Evolutionary conservation across 2,797 vertebrate species (phyloP), one percentile per base, ranked within the genome.

Genomic region (Typhlichthys subterraneus): DNA sequence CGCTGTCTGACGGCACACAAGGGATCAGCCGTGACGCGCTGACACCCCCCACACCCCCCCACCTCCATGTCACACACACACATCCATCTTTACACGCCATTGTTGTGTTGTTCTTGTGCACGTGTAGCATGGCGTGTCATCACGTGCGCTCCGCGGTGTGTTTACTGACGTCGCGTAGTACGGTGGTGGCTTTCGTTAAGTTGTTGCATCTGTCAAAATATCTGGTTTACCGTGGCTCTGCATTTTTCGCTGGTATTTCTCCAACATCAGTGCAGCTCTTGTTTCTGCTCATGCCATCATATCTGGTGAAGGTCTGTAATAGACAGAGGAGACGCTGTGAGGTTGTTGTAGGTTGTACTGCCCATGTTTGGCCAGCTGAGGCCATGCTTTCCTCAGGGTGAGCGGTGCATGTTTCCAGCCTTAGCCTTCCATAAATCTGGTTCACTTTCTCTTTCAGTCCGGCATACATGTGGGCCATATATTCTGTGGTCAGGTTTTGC

Each of bases 321-420:
- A 49, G 42, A 47, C 48, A 19, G 50, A 45, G 55, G 12, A 29
- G 38, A 57, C 5, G 11, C 51, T 60, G 45, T 42, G 54, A 58
- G 60, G 14, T 23, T 62, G 68, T 57, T 74, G 8, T 31, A 47
- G 64, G 78, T 80, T 93, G 92, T 80, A 94, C 87, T 93, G 88
- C 90, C 78, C 85, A 51, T 59, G 76, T 92, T 88, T 88, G 90
- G 77, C 93, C 92, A 94, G 93, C 65, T 91, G 92, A 94, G 93
- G 93, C 88, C 93, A 91, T 92, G 87, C 91, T 93, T 92, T 91
- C 92, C 91, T 92, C 84, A 93, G 85, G 83, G 84, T 88, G 84
- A 80, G 77, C 74, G 59, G 57, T 61, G 42, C 15, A 57, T 61
- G 65, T 55, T 66, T 57, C 59, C 75, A 72, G 31, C 53, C 65